Percentiles rank a stretch among this genome's conserved stretches.
Evolutionary conservation across 2,113 vertebrate species (phyloP).

Genomic region (Raja brachyura): DNA sequence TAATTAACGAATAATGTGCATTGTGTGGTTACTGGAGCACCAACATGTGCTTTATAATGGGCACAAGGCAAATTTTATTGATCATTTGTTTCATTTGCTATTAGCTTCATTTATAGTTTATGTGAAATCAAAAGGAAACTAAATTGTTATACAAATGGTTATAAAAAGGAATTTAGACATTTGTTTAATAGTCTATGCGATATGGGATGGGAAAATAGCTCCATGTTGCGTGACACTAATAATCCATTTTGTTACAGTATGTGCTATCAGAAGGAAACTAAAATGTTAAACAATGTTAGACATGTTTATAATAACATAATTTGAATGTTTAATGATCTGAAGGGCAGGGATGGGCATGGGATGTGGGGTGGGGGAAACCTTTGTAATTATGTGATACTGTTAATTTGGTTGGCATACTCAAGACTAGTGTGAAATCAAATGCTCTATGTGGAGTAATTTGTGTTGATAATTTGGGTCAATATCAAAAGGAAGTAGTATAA

Average conservation of each 20-base stretch:
- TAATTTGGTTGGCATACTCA: not conserved
- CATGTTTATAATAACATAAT: not conserved
- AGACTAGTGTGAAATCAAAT: not conserved
- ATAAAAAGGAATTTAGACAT: not conserved
- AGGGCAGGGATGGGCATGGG: not conserved
- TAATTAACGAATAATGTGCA: slow-evolving; percentile 31
- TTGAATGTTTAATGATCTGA: not conserved
- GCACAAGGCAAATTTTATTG: not conserved
- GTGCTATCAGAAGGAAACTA: no score
- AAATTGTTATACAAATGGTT: slow-evolving; percentile 6
- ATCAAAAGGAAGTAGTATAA: not conserved
- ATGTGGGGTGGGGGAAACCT: no score
- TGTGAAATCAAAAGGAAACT: slow-evolving; percentile 4
- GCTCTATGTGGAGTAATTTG: not conserved
- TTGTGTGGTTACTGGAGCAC: not conserved
- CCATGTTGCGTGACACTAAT: not conserved
- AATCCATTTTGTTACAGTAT: not conserved
- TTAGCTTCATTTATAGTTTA: not conserved
- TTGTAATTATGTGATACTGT: no score
- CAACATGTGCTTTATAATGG: not conserved
- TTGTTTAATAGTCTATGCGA: not conserved
- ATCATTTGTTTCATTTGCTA: slow-evolving; percentile 16
- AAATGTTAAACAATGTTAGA: not conserved
- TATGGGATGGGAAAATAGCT: not conserved
- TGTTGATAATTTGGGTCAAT: not conserved